Evolutionary conservation across 2,888 invertebrate genomes (phyloP), one percentile per base, ranked within the genome.

Genomic region (Eulithis prunata): DNA sequence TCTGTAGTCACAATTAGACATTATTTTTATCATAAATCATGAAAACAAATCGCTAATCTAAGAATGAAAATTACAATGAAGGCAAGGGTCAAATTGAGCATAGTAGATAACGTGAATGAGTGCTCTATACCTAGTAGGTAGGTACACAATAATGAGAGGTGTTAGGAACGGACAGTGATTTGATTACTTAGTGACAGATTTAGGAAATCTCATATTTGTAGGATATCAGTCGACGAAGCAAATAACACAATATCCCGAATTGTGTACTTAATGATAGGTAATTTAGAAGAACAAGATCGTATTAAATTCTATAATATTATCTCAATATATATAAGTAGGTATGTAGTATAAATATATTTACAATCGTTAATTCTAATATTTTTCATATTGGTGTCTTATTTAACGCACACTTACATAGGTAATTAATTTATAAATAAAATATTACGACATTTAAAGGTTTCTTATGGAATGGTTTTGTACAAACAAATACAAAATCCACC

Each of bases 381-480:
- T 77, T 82, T 82, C 85, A 91, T 90, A 91, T 93, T 93, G 93
- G 93, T 93, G 93, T 93, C 91, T 91, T 92, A 92, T 89, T 87
- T 85, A 89, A 91, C 83, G 90, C 91, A 89, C 88, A 85, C 91
- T 90, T 91, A 91, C 75, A 81, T 84, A n/a, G n/a, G n/a, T n/a
- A 78, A 80, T 84, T 84, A 78, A 80, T 84, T 83, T 85, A 88
- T 86, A 89, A 89, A 90, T 91, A 86, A 91, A 89, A 87, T 81
- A 84, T 86, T 86, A 90, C 57, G 84, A 88, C 81, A 84, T 87
- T 87, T 89, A 87, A 63, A 64, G 86, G 84, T 84, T 86, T 86
- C 81, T 82, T 82, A 91, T 90, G 92, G 92, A 93, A 93, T 93
- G 92, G 89, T 90, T 91, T 92, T 91, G 91, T 91, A 92, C 91